Conservation (phyloP, 1,140 invertebrate genomes). For the Aphaenogaster rudis region DNA sequence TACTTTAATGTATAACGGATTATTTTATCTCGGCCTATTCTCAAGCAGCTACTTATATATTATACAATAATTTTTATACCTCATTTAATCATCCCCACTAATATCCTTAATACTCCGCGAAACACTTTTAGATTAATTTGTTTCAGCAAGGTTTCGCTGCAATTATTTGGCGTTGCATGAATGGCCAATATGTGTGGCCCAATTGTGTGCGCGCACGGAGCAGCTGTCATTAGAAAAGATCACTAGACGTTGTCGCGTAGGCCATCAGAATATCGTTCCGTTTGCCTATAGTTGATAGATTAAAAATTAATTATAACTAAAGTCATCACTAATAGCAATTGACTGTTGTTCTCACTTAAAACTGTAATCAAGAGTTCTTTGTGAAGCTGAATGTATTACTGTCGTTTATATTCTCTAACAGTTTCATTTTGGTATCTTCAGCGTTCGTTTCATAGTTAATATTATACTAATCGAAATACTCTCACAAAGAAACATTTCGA, state of each 20-base stretch:
- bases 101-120: conserved; percentile 77
- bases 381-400: conserved; percentile 25
- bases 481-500: background rate
- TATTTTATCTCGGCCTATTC: conserved; percentile 77
- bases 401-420: conserved; percentile 47
- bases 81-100: conserved; percentile 75
- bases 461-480: conserved; percentile 32
- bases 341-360: conserved; percentile 35
- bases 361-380: conserved; percentile 53
- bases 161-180: conserved; percentile 87
- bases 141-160: conserved; percentile 85
- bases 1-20: conserved; percentile 76
- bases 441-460: conserved; percentile 34
- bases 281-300: conserved; percentile 26
- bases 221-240: conserved; percentile 81
- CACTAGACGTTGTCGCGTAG: conserved; percentile 32
- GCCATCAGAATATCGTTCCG: conserved; percentile 32
- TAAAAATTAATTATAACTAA: conserved; percentile 28
- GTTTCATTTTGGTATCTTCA: conserved; percentile 37
- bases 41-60: conserved; percentile 67
- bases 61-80: conserved; percentile 68
- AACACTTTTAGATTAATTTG: conserved; percentile 82
- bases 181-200: conserved; percentile 80
- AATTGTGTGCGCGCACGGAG: conserved; percentile 85
- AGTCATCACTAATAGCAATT: conserved; percentile 45